These are phyloP conservation scores for Aporophyla nigra DNA, from an alignment of 2,888 invertebrate genomes.

Conservation along the genomic window DNA sequence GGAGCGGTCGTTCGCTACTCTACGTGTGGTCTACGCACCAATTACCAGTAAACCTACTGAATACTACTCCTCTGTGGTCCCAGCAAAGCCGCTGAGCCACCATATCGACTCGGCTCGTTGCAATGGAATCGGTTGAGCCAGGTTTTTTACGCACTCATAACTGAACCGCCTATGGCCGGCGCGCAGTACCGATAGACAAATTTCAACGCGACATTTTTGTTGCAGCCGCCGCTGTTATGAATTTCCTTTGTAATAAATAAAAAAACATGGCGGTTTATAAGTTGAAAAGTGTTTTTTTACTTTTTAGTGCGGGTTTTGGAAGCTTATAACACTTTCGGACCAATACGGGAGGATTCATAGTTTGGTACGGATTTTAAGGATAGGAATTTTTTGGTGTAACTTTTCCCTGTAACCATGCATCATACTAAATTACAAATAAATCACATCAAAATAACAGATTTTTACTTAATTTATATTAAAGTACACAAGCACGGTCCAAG, in stretches of 20 bases:
- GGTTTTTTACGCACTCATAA: slow-evolving; percentile 79
- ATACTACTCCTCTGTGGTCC: slow-evolving; percentile 33
- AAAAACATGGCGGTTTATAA: slow-evolving; percentile 24
- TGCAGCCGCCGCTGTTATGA: slow-evolving; percentile 54
- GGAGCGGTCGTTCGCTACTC: no score
- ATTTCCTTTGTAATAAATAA: slow-evolving; percentile 65
- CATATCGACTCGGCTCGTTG: slow-evolving; percentile 73
- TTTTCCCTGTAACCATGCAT: neutral
- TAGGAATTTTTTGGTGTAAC: neutral
- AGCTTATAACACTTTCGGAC: slow-evolving; percentile 23
- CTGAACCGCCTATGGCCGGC: slow-evolving; percentile 73
- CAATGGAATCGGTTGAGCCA: slow-evolving; percentile 70
- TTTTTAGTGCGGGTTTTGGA: slow-evolving; percentile 22
- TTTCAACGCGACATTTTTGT: slow-evolving; percentile 71
- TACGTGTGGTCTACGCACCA: no score
- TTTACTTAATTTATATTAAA: no score
- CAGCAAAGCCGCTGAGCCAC: slow-evolving; percentile 73
- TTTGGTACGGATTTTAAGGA: neutral
- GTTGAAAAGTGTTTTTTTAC: slow-evolving; percentile 32
- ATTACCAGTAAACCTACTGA: slow-evolving; percentile 43
- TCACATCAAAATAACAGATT: no score
- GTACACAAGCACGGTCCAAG: no score
- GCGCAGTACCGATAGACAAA: slow-evolving; percentile 73
- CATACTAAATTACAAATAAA: no score
- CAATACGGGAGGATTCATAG: neutral